Base-by-base conservation (phyloP, 2,888 invertebrate species). In the Plemyria rubiginata region DNA sequence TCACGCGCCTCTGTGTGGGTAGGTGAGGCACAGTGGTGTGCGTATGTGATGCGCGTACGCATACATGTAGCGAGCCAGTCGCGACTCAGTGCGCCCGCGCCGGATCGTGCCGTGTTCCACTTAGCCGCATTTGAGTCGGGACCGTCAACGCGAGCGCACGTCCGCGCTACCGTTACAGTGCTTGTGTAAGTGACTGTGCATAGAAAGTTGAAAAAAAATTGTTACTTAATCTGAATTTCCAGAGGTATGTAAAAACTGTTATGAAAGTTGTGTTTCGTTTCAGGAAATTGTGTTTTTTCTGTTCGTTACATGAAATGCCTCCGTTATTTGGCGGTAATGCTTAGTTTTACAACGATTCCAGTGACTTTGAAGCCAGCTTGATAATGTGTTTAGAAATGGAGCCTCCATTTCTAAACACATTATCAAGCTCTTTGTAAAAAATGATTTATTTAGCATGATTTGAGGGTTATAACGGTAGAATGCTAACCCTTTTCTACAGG, bases 111-210 rank as follows among this genome's bases (percentile, higher is more conserved):
- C 70, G 61, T 74, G 92, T 92, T 93, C 92, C 93, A 93, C 87
- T 90, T 85, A 88, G 84, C 67, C 92, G 92, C 93, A 92, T 93
- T 93, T 91, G 87, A 82, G 80, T 83, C 67, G 72, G 70, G 77
- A 75, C 77, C 77, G 75, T 68, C 80, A 79, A 52, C 71, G 77
- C 71, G 81, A 64, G 68, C 84, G 81, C 80, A 82, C 86, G 88
- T 74, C 56, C 68, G 69, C 71, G 77, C 79, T 79, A 75, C 65
- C 62, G 67, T 60, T 66, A 70, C 71, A 77, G 81, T 81, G 83
- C 70, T 43, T 73, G 80, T 78, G 80, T 70, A 70, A 77, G 79
- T 78, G 77, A 74, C 71, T 73, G 82, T 82, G 82, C 13, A 58
- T 58, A 64, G 60, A 65, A 65, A 65, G 65, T 65, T 65, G 54